These are phyloP conservation scores for Pristiophorus japonicus DNA, from an alignment of 2,113 vertebrate species.

Conservation along the genomic window DNA sequence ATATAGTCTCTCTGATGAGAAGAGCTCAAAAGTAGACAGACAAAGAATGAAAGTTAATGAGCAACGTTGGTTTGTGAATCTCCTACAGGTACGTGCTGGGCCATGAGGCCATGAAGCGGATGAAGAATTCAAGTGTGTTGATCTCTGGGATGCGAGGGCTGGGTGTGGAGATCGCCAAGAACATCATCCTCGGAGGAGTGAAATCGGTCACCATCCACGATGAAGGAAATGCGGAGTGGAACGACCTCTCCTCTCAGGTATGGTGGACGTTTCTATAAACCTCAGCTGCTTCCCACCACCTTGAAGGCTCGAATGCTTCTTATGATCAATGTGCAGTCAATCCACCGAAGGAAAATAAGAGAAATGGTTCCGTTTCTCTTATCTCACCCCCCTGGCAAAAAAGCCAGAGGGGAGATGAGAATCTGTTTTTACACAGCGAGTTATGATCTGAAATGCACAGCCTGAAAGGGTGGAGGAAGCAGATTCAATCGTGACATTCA, in stretches of 20 bases:
- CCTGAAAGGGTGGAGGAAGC: not conserved
- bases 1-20: not conserved
- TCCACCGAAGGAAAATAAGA: not conserved
- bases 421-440: too few relatives aligned
- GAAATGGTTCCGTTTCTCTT: not conserved
- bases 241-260: slow-evolving; percentile 75
- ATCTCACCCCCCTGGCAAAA: not conserved
- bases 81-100: slow-evolving; percentile 72
- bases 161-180: slow-evolving; percentile 80
- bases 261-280: not conserved
- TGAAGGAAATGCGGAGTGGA: slow-evolving; percentile 47
- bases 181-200: slow-evolving; percentile 73
- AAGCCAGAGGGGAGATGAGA: not conserved
- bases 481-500: not conserved
- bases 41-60: not conserved
- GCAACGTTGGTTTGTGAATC: not conserved
- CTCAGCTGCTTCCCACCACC: not conserved
- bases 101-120: slow-evolving; percentile 59
- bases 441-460: too few relatives aligned
- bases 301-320: not conserved
- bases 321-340: not conserved
- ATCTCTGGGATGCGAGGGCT: slow-evolving; percentile 75
- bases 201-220: slow-evolving; percentile 78
- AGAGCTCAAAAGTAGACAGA: not conserved
- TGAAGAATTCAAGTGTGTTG: slow-evolving; percentile 60